Base-by-base conservation (phyloP, 2,113 vertebrate genomes). In the Xiphorhynchus elegans region DNA sequence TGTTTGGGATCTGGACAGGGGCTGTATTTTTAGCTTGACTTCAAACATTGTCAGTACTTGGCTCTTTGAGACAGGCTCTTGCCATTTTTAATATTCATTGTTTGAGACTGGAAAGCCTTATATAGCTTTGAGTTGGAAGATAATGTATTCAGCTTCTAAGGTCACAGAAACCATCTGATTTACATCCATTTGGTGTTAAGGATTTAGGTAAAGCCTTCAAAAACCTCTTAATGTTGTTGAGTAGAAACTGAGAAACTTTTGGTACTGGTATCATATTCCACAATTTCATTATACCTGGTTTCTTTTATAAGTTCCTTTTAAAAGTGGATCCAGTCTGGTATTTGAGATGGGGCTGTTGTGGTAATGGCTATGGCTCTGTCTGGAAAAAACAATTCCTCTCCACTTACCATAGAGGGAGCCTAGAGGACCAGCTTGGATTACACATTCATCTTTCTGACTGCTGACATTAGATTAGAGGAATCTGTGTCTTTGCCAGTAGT, bases 11-110 rank as follows among this genome's bases (percentile, higher is more conserved):
- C 70, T 77, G 63, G 63, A 80, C 20, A 40, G 46, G 52, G 53
- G 6, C 50, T 84, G 24, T 96, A 88, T 93, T 94, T 97, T 96
- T 93, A 94, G 82, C 84, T 83, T 77, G 62, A 80, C 59, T 93
- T 96, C 67, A 91, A n/a, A 94, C 42, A 26, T 91, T 29, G 26
- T 74, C 87, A 90, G 81, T 80, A 60, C 59, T 97, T 94, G 84
- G 75, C 90, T 95, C 8, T 3, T 37, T 62, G 33, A 88, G 69
- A 84, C 63, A 70, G 59, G 42, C 67, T 77, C 17, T 92, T 91
- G 84, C 52, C 67, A 60, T 96, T 92, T 91, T 70, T 90, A 50
- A 80, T 74, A 73, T 70, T 94, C 87, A 59, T 90, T 88, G 67
- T 90, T 87, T 94, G 78, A 40, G 55, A 77, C 39, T 93, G 63